Evolutionary conservation across 2,888 invertebrate species (phyloP).

Genomic region (Tethea ocularis): DNA sequence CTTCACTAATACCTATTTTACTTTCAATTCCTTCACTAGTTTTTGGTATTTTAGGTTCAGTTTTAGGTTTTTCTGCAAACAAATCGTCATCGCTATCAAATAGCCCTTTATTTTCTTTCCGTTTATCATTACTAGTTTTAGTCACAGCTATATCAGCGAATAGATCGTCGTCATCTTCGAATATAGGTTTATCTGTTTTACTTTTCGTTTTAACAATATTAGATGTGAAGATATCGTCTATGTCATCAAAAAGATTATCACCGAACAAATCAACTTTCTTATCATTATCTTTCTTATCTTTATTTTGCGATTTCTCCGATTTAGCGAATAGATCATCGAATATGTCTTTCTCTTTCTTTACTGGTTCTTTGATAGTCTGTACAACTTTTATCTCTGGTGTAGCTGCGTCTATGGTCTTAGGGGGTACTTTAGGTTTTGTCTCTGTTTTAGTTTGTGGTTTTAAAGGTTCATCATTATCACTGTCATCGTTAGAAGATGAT

Average conservation of each 20-base stretch:
- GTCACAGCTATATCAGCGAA: slow-evolving; percentile 57
- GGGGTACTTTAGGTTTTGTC: slow-evolving; percentile 18
- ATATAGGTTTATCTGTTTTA: slow-evolving; percentile 53
- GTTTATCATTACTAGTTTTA: slow-evolving; percentile 26
- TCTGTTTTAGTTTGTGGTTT: slow-evolving; percentile 15
- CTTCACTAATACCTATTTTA: not conserved
- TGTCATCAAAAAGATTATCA: slow-evolving; percentile 70
- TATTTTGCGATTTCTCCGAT: slow-evolving; percentile 37
- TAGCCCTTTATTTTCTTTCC: slow-evolving; percentile 30
- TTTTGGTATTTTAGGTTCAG: too few relatives aligned
- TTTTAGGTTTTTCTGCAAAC: slow-evolving; percentile 38
- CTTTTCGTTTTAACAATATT: slow-evolving; percentile 50
- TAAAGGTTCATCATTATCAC: slow-evolving; percentile 30
- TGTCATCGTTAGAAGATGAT: slow-evolving; percentile 60
- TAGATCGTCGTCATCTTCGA: slow-evolving; percentile 67
- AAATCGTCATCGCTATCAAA: slow-evolving; percentile 62
- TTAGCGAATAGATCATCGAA: slow-evolving; percentile 69
- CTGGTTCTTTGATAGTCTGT: slow-evolving; percentile 15
- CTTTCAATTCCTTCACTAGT: slow-evolving; percentile 17
- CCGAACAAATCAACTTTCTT: slow-evolving; percentile 16
- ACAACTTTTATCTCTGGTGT: not conserved
- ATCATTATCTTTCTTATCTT: slow-evolving; percentile 25
- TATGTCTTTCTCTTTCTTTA: slow-evolving; percentile 55
- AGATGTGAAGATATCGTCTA: slow-evolving; percentile 72
- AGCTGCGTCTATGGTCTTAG: not conserved